Conservation (phyloP, 1,140 invertebrate genomes). For the Delia radicum region DNA sequence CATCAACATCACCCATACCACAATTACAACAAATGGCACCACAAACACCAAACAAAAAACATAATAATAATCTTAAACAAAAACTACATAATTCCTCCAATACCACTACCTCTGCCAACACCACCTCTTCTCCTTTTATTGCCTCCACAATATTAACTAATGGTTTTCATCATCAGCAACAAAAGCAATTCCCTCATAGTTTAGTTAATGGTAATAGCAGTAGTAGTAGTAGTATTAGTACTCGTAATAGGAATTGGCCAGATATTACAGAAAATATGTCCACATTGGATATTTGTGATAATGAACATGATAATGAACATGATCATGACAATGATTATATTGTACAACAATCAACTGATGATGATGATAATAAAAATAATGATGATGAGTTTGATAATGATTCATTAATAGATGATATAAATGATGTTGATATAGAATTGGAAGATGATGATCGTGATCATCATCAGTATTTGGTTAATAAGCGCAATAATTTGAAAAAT, state of each 20-base stretch:
- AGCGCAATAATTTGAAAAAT: not conserved
- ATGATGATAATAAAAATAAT: constrained; percentile 19
- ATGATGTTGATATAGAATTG: not conserved
- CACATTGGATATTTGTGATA: constrained; percentile 47
- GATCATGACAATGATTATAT: not conserved
- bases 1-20: constrained; percentile 24
- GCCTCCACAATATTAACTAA: not conserved
- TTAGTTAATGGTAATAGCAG: constrained; percentile 1
- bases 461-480: not conserved
- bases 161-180: constrained; percentile 20
- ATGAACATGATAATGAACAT: constrained; percentile 36
- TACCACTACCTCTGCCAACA: not conserved
- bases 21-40: no score
- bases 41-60: not conserved
- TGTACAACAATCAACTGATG: constrained; percentile 14
- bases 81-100: not conserved
- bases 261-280: constrained; percentile 4
- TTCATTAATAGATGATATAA: not conserved
- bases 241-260: not conserved
- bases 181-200: constrained; percentile 20
- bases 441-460: not conserved
- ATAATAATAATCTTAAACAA: not conserved
- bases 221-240: not conserved
- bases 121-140: not conserved
- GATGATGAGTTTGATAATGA: not conserved